phyloP scores from a whole-genome alignment of 2,888 invertebrate species.

The Synanthedon andrenaeformis region DNA sequence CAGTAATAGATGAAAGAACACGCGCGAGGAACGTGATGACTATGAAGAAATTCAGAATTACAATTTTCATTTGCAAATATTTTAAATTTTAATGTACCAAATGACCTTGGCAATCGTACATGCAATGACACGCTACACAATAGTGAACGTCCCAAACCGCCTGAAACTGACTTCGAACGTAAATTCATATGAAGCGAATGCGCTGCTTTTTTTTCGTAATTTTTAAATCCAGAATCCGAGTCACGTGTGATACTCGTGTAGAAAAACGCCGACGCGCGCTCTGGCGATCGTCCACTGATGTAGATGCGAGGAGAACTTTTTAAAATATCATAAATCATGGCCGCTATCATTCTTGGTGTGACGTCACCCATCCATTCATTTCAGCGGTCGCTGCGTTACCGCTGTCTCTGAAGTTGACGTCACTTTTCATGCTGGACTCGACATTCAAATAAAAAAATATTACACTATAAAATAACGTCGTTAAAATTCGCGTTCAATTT shows the following conservation, averaged over 20 bases:
- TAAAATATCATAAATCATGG: slow-evolving; percentile 33
- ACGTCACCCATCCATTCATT: slow-evolving; percentile 33
- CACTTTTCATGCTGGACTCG: neutral
- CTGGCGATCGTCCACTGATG: slow-evolving; percentile 29
- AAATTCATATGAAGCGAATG: neutral
- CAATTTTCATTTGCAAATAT: no score
- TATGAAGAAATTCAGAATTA: no score
- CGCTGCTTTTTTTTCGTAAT: neutral
- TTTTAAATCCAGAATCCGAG: neutral
- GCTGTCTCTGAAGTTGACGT: neutral
- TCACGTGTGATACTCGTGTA: slow-evolving; percentile 5
- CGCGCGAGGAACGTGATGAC: no score
- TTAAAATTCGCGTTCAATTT: no score
- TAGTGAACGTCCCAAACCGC: no score
- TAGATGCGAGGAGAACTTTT: slow-evolving; percentile 18
- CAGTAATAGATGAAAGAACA: no score
- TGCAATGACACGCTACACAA: no score
- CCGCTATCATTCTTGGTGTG: slow-evolving; percentile 14
- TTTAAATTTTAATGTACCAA: no score
- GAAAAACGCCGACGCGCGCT: slow-evolving; percentile 10
- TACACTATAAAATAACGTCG: no score
- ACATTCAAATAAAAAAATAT: neutral
- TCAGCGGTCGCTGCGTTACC: slow-evolving; percentile 7
- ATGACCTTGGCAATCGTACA: no score
- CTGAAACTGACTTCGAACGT: no score